A percentile compares a stretch with the other conserved stretches of the same genome.
Evolutionary conservation across 2,888 invertebrate species (phyloP).

Genomic region (Harpalus rufipes): DNA sequence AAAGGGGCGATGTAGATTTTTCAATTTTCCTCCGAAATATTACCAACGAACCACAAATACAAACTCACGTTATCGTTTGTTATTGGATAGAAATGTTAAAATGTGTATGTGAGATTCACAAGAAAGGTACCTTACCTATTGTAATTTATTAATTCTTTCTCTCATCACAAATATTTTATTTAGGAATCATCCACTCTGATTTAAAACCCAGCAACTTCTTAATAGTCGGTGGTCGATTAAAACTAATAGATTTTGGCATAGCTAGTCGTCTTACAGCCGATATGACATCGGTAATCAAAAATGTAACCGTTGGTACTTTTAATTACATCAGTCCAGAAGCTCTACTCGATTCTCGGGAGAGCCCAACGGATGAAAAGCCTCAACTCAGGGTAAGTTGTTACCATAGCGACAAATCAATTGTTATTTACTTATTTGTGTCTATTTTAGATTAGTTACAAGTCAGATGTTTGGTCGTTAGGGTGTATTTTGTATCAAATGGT

Average conservation of each 20-base stretch:
- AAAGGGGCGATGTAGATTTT: slow-evolving; percentile 94
- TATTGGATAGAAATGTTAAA: slow-evolving; percentile 97
- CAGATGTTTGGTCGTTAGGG: slow-evolving; percentile 98
- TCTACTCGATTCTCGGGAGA: slow-evolving; percentile 79
- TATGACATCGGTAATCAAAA: slow-evolving; percentile 92
- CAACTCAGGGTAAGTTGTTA: slow-evolving; percentile 76
- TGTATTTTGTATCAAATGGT: slow-evolving; percentile 96
- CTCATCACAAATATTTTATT: slow-evolving; percentile 68
- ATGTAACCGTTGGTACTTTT: slow-evolving; percentile 91
- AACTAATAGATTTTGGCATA: slow-evolving; percentile 98
- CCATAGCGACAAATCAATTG: slow-evolving; percentile 36
- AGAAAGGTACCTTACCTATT: slow-evolving; percentile 82
- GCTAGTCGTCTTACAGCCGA: slow-evolving; percentile 92
- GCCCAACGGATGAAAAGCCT: slow-evolving; percentile 76
- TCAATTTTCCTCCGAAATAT: slow-evolving; percentile 83
- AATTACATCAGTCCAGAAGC: slow-evolving; percentile 99
- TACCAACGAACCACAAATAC: slow-evolving; percentile 78
- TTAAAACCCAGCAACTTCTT: slow-evolving; percentile 98
- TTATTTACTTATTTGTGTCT: slow-evolving; percentile 24
- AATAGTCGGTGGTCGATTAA: slow-evolving; percentile 89
- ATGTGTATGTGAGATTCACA: slow-evolving; percentile 94
- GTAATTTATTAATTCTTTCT: background rate
- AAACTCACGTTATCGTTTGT: slow-evolving; percentile 88
- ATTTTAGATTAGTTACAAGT: slow-evolving; percentile 90
- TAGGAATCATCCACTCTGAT: slow-evolving; percentile 97